These are phyloP conservation scores for Meganola albula DNA, from an alignment of 2,888 invertebrate species.

Conservation along the genomic window DNA sequence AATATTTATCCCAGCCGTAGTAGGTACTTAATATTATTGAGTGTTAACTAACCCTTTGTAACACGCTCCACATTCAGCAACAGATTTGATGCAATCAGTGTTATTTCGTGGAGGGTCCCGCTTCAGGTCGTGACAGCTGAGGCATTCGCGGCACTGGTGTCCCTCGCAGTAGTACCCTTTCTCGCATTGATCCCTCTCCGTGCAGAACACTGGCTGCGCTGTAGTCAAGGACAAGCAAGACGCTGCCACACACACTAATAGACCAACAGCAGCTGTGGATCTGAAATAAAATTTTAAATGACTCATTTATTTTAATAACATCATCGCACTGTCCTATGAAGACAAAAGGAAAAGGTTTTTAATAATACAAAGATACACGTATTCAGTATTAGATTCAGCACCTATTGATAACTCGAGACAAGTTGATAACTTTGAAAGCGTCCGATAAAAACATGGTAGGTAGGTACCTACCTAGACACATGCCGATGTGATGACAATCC, in stretches of 20 bases:
- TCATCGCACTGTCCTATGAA: no score
- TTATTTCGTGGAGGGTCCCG: slow-evolving; percentile 33
- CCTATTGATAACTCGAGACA: no score
- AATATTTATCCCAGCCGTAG: no score
- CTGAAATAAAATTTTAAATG: slow-evolving; percentile 23
- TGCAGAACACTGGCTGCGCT: slow-evolving; percentile 33
- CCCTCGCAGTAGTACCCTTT: slow-evolving; percentile 41
- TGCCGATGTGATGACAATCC: no score
- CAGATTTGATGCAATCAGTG: slow-evolving; percentile 41
- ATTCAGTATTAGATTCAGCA: no score
- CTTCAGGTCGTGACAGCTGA: slow-evolving; percentile 43
- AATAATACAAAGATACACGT: no score
- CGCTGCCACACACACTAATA: slow-evolving; percentile 10
- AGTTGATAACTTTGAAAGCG: no score
- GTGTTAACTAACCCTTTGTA: slow-evolving; percentile 42
- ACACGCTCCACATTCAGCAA: slow-evolving; percentile 50
- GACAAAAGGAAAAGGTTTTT: no score
- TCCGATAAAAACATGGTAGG: no score
- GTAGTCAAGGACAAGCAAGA: slow-evolving; percentile 11
- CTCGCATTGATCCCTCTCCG: slow-evolving; percentile 35
- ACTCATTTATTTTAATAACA: no score
- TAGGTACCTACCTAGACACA: no score
- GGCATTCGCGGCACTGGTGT: slow-evolving; percentile 41
- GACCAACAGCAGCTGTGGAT: slow-evolving; percentile 10
- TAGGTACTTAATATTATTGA: no score